phyloP scores from a whole-genome alignment of 1,140 invertebrate genomes.

The Maconellicoccus hirsutus region DNA sequence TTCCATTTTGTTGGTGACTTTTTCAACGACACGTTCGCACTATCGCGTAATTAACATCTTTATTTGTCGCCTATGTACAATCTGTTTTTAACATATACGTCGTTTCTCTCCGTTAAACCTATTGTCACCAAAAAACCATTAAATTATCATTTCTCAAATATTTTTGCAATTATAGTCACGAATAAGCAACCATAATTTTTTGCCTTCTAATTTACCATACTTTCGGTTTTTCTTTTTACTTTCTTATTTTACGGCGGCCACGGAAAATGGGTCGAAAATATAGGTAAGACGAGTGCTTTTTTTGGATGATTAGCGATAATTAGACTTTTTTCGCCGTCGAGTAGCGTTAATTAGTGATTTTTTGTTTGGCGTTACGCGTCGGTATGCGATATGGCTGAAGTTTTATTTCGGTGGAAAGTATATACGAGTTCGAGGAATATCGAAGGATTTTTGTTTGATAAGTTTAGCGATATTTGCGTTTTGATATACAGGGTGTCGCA shows the following conservation, averaged over 20 bases:
- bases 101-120: not conserved
- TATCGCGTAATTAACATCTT: not conserved
- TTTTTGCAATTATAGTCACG: not conserved
- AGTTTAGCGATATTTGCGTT: no score
- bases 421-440: no score
- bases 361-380: no score
- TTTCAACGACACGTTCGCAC: not conserved
- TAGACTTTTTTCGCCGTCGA: no score
- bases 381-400: no score
- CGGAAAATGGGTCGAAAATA: not conserved
- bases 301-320: not conserved
- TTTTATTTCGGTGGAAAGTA: no score
- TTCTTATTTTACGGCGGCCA: not conserved
- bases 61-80: not conserved
- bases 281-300: not conserved
- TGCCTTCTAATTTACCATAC: not conserved
- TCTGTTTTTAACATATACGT: not conserved
- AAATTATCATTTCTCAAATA: constrained; percentile 1
- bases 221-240: no score
- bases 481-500: no score
- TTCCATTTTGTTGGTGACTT: no score
- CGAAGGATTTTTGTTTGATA: no score
- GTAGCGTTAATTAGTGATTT: no score
- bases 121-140: constrained; percentile 5
- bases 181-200: not conserved